Evolutionary conservation across 2,797 vertebrate genomes (phyloP), one percentile per base, ranked within the genome.

Genomic region (Syngnathus acus): DNA sequence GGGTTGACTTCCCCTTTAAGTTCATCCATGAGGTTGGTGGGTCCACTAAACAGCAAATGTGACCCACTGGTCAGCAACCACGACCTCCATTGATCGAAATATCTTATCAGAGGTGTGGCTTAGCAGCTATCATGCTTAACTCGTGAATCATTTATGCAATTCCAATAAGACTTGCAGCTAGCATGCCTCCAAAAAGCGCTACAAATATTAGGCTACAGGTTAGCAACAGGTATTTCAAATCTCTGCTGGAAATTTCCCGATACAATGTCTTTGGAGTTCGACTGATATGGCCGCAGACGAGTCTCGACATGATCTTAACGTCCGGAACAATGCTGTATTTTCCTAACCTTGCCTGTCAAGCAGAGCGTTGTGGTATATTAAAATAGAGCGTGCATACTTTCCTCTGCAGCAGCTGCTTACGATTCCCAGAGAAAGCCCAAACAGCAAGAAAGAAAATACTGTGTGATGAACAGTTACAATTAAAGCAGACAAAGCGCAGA

Each of bases 401-500:
- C 32, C 61, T 61, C 60, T 39, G 21, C 9, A 79, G 21, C 75
- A 69, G 59, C 65, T 64, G 65, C 60, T 43, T 75, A 62, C 7
- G 21, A 32, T 62, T 62, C 60, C 40, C 3, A 1, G 21, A 45
- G 42, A 45, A 32, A 45, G 40, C 14, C 42, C 40, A 62, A 62
- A 62, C 8, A 26, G 21, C 21, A 62, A 45, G 21, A 45, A 47
- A 48, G 14, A 57, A 9, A 57, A 57, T 5, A 45, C 69, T 14
- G 67, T 69, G 74, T 77, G 68, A 69, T 65, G 32, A 80, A 70
- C 32, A 65, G 51, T 65, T 42, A 16, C 45, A 55, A 70, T 60
- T 59, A 38, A 72, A 75, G 23, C 14, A 67, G n/a, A 74, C 65
- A 77, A 80, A 76, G 42, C 66, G 45, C 63, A 79, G 67, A 80